Conservation (phyloP, 2,797 vertebrate genomes). For the Schizothorax lantsangensis region DNA sequence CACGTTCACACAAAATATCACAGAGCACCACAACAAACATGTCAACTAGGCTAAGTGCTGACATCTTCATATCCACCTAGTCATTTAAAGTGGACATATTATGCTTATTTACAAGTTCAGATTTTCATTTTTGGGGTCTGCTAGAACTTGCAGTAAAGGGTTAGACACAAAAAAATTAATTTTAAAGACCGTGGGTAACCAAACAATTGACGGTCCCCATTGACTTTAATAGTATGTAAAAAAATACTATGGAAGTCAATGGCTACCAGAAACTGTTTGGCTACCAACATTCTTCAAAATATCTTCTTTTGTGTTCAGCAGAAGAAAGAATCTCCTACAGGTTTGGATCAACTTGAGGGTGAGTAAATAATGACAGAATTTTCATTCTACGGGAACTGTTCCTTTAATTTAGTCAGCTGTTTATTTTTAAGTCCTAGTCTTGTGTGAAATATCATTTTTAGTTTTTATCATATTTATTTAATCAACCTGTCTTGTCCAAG, state of each 20-base stretch:
- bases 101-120: neutral
- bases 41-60: constrained; percentile 33
- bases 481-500: neutral
- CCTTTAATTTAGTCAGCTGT: neutral
- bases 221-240: neutral
- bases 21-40: constrained; percentile 47
- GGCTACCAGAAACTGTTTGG: too few relatives aligned
- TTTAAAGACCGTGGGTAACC: neutral
- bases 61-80: neutral
- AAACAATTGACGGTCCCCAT: neutral
- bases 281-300: too few relatives aligned
- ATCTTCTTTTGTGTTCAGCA: too few relatives aligned
- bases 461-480: neutral
- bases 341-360: too few relatives aligned
- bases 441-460: neutral
- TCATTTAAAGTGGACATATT: neutral
- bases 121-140: neutral
- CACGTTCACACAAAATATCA: constrained; percentile 45
- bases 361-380: too few relatives aligned
- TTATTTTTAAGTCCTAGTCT: neutral
- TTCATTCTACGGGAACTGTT: too few relatives aligned
- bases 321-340: too few relatives aligned
- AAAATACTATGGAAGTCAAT: too few relatives aligned
- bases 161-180: neutral
- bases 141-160: neutral